Base-by-base conservation (phyloP, 2,888 invertebrate species). In the Sepioteuthis lessoniana region DNA sequence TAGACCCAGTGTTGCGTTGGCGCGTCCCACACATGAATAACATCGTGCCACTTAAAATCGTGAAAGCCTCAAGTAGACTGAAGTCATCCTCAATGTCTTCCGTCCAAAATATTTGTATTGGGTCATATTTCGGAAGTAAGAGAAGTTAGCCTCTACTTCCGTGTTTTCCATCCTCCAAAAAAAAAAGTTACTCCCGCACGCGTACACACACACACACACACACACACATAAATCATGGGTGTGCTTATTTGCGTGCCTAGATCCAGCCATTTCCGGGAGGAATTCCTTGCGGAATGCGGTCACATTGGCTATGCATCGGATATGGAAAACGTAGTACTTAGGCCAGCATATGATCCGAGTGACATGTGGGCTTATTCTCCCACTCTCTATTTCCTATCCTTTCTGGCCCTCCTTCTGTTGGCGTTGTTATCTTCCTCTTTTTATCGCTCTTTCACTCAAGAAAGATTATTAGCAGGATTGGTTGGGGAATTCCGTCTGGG, bases 41-140 rank as follows among this genome's bases (percentile, higher is more conserved):
- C 13, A n/a, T n/a, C 21, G n/a, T 55, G n/a, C n/a, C 10, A 76
- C 76, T n/a, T n/a, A 76, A n/a, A n/a, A n/a, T n/a, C 10, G 10
- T 76, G n/a, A n/a, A 76, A n/a, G 16, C 16, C n/a, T 76, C 16
- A 76, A 55, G n/a, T 19, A 76, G n/a, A 76, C n/a, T n/a, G n/a
- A 76, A 76, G 76, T 76, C 16, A 76, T 76, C 31, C 13, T 76
- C 16, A 16, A n/a, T 76, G 76, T 13, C 31, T 76, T 76, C n/a
- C 76, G n/a, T n/a, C 19, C 4, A n/a, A 76, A n/a, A 76, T 76
- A n/a, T n/a, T 76, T 76, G 31, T 76, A n/a, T 76, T 76, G n/a
- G n/a, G 76, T 76, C 76, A 76, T 76, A n/a, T 76, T 76, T 76
- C 76, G 76, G 76, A 76, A n/a, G 76, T 76, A 76, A 76, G 76